Conservation (phyloP, 2,888 invertebrate species). For the Pristionchus maxplancki region DNA sequence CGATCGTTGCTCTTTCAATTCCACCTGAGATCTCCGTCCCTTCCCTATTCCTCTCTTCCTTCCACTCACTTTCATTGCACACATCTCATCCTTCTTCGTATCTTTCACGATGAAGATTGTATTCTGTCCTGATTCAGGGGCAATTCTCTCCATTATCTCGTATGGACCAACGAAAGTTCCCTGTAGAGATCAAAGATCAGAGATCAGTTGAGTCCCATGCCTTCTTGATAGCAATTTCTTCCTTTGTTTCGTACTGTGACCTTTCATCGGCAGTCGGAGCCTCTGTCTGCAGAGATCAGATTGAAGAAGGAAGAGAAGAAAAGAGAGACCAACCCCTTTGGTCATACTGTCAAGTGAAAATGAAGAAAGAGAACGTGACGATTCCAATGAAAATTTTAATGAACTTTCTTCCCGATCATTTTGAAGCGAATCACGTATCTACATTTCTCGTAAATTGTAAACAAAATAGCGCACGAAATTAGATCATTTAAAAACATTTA, state of each 20-base stretch:
- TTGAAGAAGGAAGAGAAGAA: background rate
- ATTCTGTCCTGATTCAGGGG: constrained; percentile 50
- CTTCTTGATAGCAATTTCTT: constrained; percentile 10
- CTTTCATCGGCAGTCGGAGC: constrained; percentile 1
- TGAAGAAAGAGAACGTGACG: background rate
- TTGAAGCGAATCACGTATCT: background rate
- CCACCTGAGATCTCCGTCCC: background rate
- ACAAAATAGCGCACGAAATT: no score
- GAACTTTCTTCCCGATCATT: background rate
- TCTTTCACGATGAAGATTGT: constrained; percentile 41
- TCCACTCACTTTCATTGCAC: constrained; percentile 38
- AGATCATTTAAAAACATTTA: background rate
- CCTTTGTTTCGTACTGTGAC: constrained; percentile 6
- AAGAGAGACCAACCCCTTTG: background rate
- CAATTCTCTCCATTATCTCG: constrained; percentile 44
- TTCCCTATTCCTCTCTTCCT: background rate
- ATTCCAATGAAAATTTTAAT: background rate
- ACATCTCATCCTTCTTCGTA: constrained; percentile 40
- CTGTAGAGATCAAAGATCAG: constrained; percentile 45
- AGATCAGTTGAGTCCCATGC: background rate
- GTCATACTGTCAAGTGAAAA: background rate
- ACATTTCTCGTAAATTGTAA: background rate
- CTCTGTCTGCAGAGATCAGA: background rate
- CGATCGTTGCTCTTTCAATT: constrained; percentile 1
- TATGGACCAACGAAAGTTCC: constrained; percentile 40